These are phyloP conservation scores for Rotaria sp. DNA, from an alignment of 2,888 invertebrate genomes.

Conservation along the genomic window DNA sequence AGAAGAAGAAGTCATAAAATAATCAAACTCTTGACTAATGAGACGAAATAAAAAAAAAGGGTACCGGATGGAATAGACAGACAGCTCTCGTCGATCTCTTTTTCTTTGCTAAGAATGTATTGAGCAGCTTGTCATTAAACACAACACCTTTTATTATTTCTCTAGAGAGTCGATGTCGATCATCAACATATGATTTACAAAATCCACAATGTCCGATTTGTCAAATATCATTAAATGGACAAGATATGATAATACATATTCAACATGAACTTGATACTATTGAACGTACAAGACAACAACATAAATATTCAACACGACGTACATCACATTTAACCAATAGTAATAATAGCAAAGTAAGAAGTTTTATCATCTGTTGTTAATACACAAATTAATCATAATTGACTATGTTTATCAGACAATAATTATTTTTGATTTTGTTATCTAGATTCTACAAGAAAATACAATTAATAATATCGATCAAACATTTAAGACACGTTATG, in stretches of 20 bases:
- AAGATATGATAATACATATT: not conserved
- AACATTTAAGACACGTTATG: slow-evolving; percentile 31
- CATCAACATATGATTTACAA: slow-evolving; percentile 17
- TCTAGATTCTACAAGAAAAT: slow-evolving; percentile 22
- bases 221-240: not conserved
- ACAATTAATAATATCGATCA: slow-evolving; percentile 24
- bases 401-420: slow-evolving; percentile 20
- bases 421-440: not conserved
- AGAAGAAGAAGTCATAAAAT: not conserved
- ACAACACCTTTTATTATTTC: not conserved
- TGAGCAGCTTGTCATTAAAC: not conserved
- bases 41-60: not conserved
- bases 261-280: not conserved
- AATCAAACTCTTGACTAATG: slow-evolving; percentile 13
- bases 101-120: not conserved
- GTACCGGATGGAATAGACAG: slow-evolving; percentile 15
- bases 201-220: slow-evolving; percentile 22
- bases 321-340: not conserved
- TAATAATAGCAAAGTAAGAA: not conserved
- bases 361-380: slow-evolving; percentile 2
- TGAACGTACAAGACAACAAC: slow-evolving; percentile 7
- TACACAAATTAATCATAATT: not conserved
- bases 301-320: slow-evolving; percentile 9
- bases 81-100: too few species aligned
- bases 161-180: slow-evolving; percentile 30